These are phyloP conservation scores for Diglossa cyanea DNA, from an alignment of 2,797 vertebrate genomes.

Conservation along the genomic window DNA sequence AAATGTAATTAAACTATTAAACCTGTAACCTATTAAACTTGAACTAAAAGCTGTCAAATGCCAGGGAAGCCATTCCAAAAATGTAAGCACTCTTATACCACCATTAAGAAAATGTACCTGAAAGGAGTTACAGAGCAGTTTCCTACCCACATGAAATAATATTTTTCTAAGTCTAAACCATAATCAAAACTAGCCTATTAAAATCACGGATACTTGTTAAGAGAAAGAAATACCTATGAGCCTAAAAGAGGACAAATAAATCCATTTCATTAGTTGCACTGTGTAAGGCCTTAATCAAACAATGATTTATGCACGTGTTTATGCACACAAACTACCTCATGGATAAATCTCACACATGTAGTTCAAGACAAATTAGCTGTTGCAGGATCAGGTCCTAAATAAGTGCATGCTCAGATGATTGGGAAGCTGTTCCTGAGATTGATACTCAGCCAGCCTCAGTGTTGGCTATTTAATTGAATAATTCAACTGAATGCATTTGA, in stretches of 20 bases:
- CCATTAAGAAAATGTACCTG: slow-evolving; percentile 13
- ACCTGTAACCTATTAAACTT: background rate
- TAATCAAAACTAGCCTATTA: slow-evolving; percentile 9
- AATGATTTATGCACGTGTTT: background rate
- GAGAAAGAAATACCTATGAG: background rate
- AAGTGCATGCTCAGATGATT: background rate
- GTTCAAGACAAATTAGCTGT: background rate
- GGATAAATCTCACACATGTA: background rate
- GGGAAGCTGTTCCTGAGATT: background rate
- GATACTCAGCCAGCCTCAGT: background rate
- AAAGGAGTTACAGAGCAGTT: background rate
- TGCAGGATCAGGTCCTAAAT: background rate
- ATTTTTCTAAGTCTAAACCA: slow-evolving; percentile 20
- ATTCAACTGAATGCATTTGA: background rate
- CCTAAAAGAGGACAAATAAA: background rate
- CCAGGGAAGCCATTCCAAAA: background rate
- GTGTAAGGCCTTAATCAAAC: background rate
- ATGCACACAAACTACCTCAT: background rate
- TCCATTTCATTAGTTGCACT: background rate
- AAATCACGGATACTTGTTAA: background rate
- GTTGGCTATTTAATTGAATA: slow-evolving; percentile 41
- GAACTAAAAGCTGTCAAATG: background rate
- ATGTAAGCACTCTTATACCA: background rate
- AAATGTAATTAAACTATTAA: slow-evolving; percentile 15
- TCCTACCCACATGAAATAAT: slow-evolving; percentile 13